Base-by-base conservation (phyloP, 1,140 invertebrate genomes). In the Carposina sasakii region DNA sequence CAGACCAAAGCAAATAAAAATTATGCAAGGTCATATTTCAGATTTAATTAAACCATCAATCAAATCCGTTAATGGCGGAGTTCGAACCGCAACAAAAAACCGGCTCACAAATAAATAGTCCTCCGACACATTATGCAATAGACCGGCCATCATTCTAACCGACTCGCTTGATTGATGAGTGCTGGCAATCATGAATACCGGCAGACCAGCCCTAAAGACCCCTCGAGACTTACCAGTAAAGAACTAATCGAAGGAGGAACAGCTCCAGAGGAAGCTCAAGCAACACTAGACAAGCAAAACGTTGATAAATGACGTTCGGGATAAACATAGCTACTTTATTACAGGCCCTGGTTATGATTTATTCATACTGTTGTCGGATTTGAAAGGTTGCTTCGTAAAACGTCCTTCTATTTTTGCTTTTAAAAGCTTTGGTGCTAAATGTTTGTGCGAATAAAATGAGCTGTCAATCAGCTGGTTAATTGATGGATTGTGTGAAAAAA, bases 281-380 rank as follows among this genome's bases (percentile, higher is more conserved):
- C n/a, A 41, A 60, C 6, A 36, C 16, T 68, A 67, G 74, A 40
- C 54, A 28, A 15, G 52, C 51, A 48, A 68, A 64, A 62, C 62
- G 53, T 49, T 81, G 76, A 81, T 81, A 72, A 76, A 81, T 73
- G 74, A 67, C 57, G 57, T 45, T 53, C 44, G 48, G 62, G 70
- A 76, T 71, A 75, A 78, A 76, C 76, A 76, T 61, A 62, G 69
- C 68, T 73, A 77, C 75, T 81, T 81, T 78, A 81, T 81, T 76
- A 77, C 62, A 70, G 63, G 56, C 63, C 57, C 57, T 62, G 53
- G 58, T 67, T 67, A 76, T 81, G 77, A 81, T 81, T 81, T 81
- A 81, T 78, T 81, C 70, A 81, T 73, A 57, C 61, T 60, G 64
- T 66, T 76, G 72, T 71, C 67, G 63, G 66, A 63, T 70, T 68